phyloP scores from a whole-genome alignment of 2,113 vertebrate genomes.

The Sialia sialis region DNA sequence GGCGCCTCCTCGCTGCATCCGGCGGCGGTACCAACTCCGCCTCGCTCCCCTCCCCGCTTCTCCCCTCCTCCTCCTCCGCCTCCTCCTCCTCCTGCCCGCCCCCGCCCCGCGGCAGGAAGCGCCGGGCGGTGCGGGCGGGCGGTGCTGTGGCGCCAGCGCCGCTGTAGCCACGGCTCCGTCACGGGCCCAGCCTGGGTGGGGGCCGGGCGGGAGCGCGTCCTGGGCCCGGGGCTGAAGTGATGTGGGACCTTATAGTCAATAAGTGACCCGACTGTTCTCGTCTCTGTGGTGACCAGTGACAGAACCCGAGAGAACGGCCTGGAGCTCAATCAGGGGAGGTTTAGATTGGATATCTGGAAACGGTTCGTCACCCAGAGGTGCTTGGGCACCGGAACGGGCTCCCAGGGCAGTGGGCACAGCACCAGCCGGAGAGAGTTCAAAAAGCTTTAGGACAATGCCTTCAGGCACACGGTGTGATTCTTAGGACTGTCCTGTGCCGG shows the following conservation, averaged over 20 bases:
- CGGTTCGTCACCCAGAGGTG: neutral
- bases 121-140: neutral
- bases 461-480: neutral
- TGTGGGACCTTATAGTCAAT: neutral
- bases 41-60: neutral
- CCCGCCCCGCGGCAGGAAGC: neutral
- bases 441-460: neutral
- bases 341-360: neutral
- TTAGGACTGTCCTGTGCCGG: neutral
- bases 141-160: neutral
- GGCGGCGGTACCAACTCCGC: neutral
- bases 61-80: neutral
- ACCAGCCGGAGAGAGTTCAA: neutral
- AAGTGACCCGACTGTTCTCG: no score
- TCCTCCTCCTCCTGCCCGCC: neutral
- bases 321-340: no score
- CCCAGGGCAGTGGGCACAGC: neutral
- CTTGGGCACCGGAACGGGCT: neutral
- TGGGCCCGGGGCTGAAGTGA: neutral
- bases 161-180: neutral
- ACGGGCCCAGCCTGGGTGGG: neutral
- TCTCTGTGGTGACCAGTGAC: neutral
- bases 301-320: neutral
- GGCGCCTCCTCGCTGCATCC: constrained; percentile 22
- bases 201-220: neutral